Evolutionary conservation across 2,888 invertebrate species (phyloP).

Genomic region (Synergus laeviventris): DNA sequence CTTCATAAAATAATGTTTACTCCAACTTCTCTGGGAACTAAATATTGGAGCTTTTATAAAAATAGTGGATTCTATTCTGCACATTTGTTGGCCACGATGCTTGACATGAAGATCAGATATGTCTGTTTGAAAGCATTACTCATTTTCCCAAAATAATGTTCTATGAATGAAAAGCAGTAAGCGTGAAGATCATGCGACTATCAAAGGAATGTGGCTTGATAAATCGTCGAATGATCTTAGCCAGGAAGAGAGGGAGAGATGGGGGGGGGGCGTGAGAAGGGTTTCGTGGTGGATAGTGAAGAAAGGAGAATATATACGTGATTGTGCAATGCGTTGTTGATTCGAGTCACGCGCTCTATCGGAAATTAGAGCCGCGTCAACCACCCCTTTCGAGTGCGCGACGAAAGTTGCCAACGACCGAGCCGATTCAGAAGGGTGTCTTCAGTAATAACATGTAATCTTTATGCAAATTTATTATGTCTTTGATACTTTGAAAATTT

Average conservation of each 20-base stretch:
- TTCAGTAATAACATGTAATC: not conserved
- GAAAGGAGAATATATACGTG: conserved; percentile 22
- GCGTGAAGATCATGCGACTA: not conserved
- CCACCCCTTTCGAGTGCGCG: conserved; percentile 42
- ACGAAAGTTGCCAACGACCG: conserved; percentile 46
- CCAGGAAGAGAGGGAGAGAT: not conserved
- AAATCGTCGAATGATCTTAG: conserved; percentile 43
- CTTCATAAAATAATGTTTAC: no score
- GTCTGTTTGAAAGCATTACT: not conserved
- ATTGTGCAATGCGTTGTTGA: conserved; percentile 46
- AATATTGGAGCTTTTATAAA: not conserved
- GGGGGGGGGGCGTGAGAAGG: conserved; percentile 11
- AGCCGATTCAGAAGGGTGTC: conserved; percentile 26
- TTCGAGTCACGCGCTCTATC: conserved; percentile 73
- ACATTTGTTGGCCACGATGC: not conserved
- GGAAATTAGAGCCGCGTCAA: conserved; percentile 74
- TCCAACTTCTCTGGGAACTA: not conserved
- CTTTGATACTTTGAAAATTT: not conserved
- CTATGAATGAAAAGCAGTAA: conserved; percentile 8
- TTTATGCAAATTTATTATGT: not conserved
- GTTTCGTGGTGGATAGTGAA: not conserved
- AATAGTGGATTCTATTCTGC: not conserved
- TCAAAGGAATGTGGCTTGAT: conserved; percentile 44
- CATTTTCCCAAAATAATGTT: conserved; percentile 9
- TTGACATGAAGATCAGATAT: not conserved